Evolutionary conservation across 2,113 vertebrate species (phyloP).

Genomic region (Gulo gulo): DNA sequence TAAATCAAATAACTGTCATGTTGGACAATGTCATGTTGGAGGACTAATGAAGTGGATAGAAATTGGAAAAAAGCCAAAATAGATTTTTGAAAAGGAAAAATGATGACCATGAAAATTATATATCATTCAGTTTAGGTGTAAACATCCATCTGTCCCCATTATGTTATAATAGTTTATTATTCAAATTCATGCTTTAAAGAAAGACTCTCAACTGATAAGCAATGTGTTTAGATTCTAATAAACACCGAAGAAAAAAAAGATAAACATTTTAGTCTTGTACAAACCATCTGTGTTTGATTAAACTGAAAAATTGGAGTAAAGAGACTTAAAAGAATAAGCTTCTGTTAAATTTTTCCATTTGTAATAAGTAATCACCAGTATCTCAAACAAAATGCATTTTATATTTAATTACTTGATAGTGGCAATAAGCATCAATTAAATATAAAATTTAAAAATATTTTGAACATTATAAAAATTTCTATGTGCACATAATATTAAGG

Average conservation of each 20-base stretch:
- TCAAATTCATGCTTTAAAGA: constrained; percentile 11
- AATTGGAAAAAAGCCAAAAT: constrained; percentile 45
- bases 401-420: constrained; percentile 2
- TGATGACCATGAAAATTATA: constrained; percentile 44
- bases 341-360: background rate
- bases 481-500: background rate
- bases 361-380: background rate
- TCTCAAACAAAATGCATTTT: background rate
- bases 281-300: constrained; percentile 54
- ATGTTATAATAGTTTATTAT: constrained; percentile 45
- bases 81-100: constrained; percentile 31
- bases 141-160: constrained; percentile 38
- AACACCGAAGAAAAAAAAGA: constrained; percentile 12
- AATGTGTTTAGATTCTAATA: constrained; percentile 39
- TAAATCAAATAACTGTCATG: constrained; percentile 70
- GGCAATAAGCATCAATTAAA: constrained; percentile 21
- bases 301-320: constrained; percentile 6
- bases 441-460: background rate
- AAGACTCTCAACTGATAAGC: constrained; percentile 35
- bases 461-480: background rate
- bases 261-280: constrained; percentile 37
- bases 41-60: constrained; percentile 48
- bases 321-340: background rate
- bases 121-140: constrained; percentile 37
- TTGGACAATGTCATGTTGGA: constrained; percentile 43